Conservation (phyloP, 2,797 vertebrate genomes). For the Pseudocheirus occidentalis region DNA sequence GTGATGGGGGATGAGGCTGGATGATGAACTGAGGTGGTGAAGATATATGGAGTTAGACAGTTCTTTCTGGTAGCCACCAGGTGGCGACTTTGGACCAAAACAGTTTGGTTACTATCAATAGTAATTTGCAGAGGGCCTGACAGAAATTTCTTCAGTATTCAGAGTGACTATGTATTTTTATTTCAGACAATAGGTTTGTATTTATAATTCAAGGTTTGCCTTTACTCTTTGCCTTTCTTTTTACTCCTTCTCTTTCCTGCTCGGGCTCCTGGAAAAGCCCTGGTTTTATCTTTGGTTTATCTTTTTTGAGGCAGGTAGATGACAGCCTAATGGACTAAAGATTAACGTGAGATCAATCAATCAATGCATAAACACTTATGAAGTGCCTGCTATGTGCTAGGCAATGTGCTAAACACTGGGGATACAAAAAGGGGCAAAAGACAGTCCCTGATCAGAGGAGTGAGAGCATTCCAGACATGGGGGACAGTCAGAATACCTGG, state of each 20-base stretch:
- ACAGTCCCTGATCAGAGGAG: not conserved
- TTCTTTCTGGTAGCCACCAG: not conserved
- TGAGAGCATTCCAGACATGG: not conserved
- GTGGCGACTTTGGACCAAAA: not conserved
- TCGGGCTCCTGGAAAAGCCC: not conserved
- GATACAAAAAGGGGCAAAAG: not conserved
- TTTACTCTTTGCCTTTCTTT: not conserved
- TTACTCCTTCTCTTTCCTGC: not conserved
- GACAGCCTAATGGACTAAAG: not conserved
- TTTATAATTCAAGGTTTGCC: not conserved
- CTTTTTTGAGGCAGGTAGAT: not conserved
- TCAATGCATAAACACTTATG: not conserved
- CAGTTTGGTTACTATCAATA: not conserved
- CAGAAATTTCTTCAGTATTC: not conserved
- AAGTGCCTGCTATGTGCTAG: not conserved
- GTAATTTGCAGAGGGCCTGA: not conserved
- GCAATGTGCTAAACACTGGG: not conserved
- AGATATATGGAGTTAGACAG: not conserved
- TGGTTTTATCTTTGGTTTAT: not conserved
- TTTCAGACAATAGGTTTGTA: not conserved
- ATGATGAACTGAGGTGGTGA: not conserved
- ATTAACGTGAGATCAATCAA: not conserved
- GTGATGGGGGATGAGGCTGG: not conserved
- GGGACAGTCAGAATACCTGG: not conserved
- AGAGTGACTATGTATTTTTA: not conserved